Percentiles rank a stretch among this genome's conserved stretches.
Conservation (phyloP, 2,797 vertebrate species). For the Erpetoichthys calabaricus region DNA sequence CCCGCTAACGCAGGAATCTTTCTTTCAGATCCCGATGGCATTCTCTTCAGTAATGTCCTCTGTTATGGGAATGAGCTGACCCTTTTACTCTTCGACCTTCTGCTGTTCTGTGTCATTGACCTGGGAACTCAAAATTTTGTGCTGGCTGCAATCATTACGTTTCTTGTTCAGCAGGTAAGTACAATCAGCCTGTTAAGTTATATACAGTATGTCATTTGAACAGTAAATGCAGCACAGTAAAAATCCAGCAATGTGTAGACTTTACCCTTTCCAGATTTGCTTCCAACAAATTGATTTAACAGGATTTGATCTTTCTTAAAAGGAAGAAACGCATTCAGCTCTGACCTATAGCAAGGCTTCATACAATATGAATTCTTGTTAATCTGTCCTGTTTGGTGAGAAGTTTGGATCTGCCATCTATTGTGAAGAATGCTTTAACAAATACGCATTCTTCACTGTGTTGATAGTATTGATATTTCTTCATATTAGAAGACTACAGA, state of each 20-base stretch:
- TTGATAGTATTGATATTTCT: too few species aligned
- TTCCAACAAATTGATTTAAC: not conserved
- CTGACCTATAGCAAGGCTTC: too few species aligned
- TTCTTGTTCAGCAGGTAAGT: conserved; percentile 12
- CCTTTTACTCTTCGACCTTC: conserved; percentile 5
- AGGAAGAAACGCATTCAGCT: too few species aligned
- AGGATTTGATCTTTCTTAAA: too few species aligned
- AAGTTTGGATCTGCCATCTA: too few species aligned
- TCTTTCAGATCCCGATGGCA: conserved; percentile 9
- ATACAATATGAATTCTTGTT: too few species aligned
- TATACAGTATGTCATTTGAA: too few species aligned
- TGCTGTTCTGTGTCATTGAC: conserved; percentile 15
- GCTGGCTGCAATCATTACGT: conserved; percentile 10
- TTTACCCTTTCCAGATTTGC: not conserved
- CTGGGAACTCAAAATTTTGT: conserved; percentile 12
- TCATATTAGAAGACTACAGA: too few species aligned
- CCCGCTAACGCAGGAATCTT: not conserved
- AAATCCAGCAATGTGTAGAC: not conserved
- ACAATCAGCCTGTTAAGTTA: not conserved
- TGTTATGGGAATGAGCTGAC: conserved; percentile 13
- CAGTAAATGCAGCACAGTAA: too few species aligned
- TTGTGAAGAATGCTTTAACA: too few species aligned
- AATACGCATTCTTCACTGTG: too few species aligned
- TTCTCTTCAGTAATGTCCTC: conserved; percentile 15
- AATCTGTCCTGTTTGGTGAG: too few species aligned